Percentiles rank a stretch among this genome's conserved stretches.
Conservation (phyloP, 2,797 vertebrate species). For the Labeo calbasu region DNA sequence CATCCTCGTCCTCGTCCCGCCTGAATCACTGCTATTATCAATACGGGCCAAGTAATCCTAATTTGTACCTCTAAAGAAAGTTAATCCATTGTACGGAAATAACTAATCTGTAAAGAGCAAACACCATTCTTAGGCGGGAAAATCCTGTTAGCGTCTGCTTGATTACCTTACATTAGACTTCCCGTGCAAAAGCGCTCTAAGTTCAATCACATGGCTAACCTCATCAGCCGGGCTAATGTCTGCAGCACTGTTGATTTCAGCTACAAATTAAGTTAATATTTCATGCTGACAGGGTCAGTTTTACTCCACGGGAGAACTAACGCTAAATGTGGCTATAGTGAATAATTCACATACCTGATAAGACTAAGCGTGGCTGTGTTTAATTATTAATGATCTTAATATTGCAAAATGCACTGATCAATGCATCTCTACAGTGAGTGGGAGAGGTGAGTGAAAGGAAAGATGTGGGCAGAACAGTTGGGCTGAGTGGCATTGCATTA, state of each 20-base stretch:
- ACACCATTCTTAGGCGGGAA: constrained; percentile 49
- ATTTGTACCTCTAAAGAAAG: constrained; percentile 56
- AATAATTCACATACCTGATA: constrained; percentile 60
- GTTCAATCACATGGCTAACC: constrained; percentile 41
- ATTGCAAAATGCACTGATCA: constrained; percentile 48
- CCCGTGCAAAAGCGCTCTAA: constrained; percentile 36
- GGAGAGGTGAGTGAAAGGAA: constrained; percentile 33
- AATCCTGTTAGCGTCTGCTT: constrained; percentile 54
- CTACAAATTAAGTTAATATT: constrained; percentile 45
- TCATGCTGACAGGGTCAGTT: constrained; percentile 44
- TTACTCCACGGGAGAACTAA: constrained; percentile 34
- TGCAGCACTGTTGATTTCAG: constrained; percentile 38
- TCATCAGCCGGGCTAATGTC: constrained; percentile 34
- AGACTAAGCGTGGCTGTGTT: constrained; percentile 43
- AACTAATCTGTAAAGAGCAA: constrained; percentile 54
- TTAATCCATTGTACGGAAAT: constrained; percentile 56
- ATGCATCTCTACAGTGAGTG: constrained; percentile 47
- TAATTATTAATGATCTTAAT: constrained; percentile 52
- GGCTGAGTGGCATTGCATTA: constrained; percentile 26
- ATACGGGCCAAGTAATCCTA: constrained; percentile 50
- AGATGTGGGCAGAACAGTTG: constrained; percentile 30
- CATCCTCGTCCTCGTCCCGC: constrained; percentile 18
- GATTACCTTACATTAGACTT: constrained; percentile 54
- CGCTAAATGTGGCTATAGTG: constrained; percentile 35
- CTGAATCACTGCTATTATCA: constrained; percentile 50